Percentiles rank a stretch among this genome's conserved stretches.
Evolutionary conservation across 2,888 invertebrate species (phyloP).

Genomic region (Mellilla xanthometata): DNA sequence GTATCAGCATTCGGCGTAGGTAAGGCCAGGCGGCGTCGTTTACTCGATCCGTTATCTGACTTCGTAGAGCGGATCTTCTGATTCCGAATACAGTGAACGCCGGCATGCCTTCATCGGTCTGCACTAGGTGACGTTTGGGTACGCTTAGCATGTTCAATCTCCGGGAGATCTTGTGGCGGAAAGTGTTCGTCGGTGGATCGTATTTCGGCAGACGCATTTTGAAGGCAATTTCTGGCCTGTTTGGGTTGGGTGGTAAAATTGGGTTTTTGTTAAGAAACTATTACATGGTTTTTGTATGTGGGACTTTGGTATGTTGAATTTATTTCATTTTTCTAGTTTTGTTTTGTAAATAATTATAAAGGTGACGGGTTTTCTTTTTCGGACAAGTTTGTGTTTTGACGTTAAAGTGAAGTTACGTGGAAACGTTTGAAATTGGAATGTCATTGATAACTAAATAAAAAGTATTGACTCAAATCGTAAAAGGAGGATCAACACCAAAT

Average conservation of each 20-base stretch:
- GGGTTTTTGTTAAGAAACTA: neutral
- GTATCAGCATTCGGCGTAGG: conserved; percentile 23
- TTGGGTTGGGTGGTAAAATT: neutral
- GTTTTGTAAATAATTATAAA: neutral
- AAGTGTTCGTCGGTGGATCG: conserved; percentile 2
- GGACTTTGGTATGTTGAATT: neutral
- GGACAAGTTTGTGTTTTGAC: no score
- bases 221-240: neutral
- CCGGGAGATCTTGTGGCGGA: conserved; percentile 3
- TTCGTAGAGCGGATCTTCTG: conserved; percentile 1
- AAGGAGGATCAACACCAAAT: no score
- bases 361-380: no score
- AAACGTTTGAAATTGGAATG: no score
- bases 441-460: no score
- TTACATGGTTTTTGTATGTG: neutral
- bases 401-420: no score
- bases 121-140: neutral
- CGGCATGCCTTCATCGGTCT: conserved; percentile 2
- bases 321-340: neutral
- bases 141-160: conserved; percentile 1
- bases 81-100: neutral
- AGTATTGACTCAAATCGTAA: no score
- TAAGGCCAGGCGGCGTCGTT: conserved; percentile 2
- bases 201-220: neutral
- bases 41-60: neutral